Evolutionary conservation across 2,113 vertebrate species (phyloP), one percentile per base, ranked within the genome.

Genomic region (Corvus hawaiiensis): DNA sequence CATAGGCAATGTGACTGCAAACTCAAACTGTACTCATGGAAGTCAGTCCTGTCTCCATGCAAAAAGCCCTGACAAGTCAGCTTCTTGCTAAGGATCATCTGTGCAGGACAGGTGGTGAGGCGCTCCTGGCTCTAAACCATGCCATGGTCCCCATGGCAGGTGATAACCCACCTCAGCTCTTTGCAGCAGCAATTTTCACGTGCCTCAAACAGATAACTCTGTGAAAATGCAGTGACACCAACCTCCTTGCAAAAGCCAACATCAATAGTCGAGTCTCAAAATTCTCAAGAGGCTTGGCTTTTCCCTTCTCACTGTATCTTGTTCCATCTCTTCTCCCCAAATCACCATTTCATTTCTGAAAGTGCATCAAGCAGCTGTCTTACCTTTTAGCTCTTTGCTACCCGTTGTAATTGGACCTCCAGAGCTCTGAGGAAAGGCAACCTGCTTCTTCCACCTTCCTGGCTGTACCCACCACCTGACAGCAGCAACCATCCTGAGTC

Each of bases 1-100:
- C 78, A 46, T 2, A 78, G 21, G 55, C 44, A 28, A 11, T 9
- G 32, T 32, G 37, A 33, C 22, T 52, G 16, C 4, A 13, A 24
- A 4, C 17, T 66, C 52, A 16, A 22, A 24, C 52, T 12, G 1
- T 32, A 3, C 18, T 17, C 0, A 1, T 13, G 43, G 51, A 43
- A 52, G 9, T 12, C 46, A n/a, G 20, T 54, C 11, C 12, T 30
- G 18, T 3, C 35, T 77, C 84, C 15, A 27, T 2, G 22, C 41
- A 49, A 54, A 94, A 58, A 46, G 18, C 33, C 51, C 58, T 64
- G 56, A 37, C 33, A 61, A 67, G 26, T 37, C 73, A 81, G 13
- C 24, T 64, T 46, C 58, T 49, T 90, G 63, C n/a, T 52, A 44
- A 85, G 39, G 32, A 26, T 61, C 0, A 0, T 27, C 56, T 33